Evolutionary conservation across 2,797 vertebrate genomes (phyloP).

Genomic region (Garrulus glandarius): DNA sequence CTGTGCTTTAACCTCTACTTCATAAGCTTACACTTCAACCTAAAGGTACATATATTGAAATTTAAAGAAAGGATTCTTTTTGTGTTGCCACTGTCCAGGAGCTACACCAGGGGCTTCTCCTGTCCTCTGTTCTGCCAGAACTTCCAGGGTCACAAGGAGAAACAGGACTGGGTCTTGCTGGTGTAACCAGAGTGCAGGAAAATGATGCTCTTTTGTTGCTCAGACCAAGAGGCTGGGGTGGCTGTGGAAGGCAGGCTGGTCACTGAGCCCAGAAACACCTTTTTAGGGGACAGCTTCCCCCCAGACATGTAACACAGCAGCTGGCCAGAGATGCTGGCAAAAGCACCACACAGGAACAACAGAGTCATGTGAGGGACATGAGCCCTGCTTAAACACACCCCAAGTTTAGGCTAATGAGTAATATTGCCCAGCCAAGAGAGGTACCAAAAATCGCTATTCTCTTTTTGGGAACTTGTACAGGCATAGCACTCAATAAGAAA

Average conservation of each 20-base stretch:
- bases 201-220: neutral
- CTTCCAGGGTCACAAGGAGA: neutral
- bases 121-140: neutral
- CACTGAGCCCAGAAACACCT: neutral
- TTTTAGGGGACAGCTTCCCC: neutral
- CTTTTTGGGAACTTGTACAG: neutral
- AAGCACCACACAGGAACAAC: neutral
- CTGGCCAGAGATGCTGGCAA: neutral
- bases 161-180: neutral
- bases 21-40: neutral
- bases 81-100: neutral
- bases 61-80: neutral
- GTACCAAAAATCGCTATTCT: neutral
- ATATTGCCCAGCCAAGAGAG: neutral
- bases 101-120: neutral
- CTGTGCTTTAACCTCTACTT: neutral
- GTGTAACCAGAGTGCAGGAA: no score
- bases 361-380: accelerated
- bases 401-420: neutral
- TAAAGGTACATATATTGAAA: accelerated
- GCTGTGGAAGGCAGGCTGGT: neutral
- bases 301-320: neutral
- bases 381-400: neutral
- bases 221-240: neutral
- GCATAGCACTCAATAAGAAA: neutral